Conservation (phyloP, 1,140 invertebrate genomes). For the Streblospio benedicti region DNA sequence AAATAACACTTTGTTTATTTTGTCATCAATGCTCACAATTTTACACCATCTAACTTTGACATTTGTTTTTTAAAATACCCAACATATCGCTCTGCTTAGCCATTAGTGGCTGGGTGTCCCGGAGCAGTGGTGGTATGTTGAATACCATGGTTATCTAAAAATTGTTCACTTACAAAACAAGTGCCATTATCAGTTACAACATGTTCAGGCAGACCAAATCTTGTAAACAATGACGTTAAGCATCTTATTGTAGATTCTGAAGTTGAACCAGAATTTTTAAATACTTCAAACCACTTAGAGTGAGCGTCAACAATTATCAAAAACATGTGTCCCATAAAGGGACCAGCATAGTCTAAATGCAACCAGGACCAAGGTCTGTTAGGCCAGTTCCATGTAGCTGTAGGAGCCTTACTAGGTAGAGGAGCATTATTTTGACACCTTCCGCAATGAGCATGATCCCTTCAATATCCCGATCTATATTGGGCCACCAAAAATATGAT, state of each 20-base stretch:
- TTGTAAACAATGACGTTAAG: background rate
- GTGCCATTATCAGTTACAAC: background rate
- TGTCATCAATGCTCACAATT: too few species aligned
- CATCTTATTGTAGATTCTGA: background rate
- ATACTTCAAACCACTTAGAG: conserved; percentile 11
- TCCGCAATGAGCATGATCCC: background rate
- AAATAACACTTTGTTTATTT: too few species aligned
- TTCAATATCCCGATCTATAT: conserved; percentile 2
- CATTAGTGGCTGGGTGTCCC: background rate
- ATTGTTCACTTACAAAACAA: conserved; percentile 4
- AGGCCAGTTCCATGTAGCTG: conserved; percentile 34
- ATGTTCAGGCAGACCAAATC: background rate
- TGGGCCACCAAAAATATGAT: conserved; percentile 6
- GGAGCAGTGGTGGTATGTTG: background rate
- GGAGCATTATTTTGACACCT: conserved; percentile 25
- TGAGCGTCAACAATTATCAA: conserved; percentile 10
- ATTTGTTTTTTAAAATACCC: background rate
- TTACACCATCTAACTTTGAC: too few species aligned
- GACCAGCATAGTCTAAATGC: conserved; percentile 34
- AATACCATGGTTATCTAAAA: conserved; percentile 17
- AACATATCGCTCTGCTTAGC: background rate
- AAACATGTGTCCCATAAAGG: conserved; percentile 39
- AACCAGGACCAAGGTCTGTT: background rate
- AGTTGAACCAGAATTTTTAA: background rate
- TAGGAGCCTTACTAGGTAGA: conserved; percentile 22